These are phyloP conservation scores for Cordilura impudica DNA, from an alignment of 2,888 invertebrate species.

Conservation along the genomic window DNA sequence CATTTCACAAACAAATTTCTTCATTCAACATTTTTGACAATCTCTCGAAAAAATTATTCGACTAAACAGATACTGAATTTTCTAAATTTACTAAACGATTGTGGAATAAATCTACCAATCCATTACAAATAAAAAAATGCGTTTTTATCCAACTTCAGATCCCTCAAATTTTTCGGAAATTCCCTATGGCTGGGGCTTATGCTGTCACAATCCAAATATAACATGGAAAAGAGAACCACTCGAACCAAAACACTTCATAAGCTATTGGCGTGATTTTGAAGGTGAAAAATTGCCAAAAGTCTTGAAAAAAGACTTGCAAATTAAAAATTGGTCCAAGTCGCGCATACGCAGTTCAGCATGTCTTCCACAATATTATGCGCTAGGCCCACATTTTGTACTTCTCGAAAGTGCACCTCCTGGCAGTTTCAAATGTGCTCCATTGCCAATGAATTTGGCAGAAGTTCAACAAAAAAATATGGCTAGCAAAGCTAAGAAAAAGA, in stretches of 20 bases:
- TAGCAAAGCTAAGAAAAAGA: slow-evolving; percentile 1
- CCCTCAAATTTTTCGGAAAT: slow-evolving; percentile 66
- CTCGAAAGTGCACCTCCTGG: slow-evolving; percentile 66
- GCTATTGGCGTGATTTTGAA: slow-evolving; percentile 68
- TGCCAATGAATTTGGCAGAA: slow-evolving; percentile 68
- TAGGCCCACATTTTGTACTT: slow-evolving; percentile 69
- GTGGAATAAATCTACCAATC: too few relatives aligned
- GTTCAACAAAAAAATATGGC: too few relatives aligned
- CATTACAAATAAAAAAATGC: slow-evolving; percentile 61
- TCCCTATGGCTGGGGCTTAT: slow-evolving; percentile 64
- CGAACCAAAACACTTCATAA: slow-evolving; percentile 57
- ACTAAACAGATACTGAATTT: too few relatives aligned
- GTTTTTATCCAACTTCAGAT: slow-evolving; percentile 65
- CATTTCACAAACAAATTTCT: too few relatives aligned
- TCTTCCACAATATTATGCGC: slow-evolving; percentile 69
- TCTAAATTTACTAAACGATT: too few relatives aligned
- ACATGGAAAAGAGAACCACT: slow-evolving; percentile 66
- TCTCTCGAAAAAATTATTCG: too few relatives aligned
- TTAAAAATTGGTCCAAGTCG: slow-evolving; percentile 59
- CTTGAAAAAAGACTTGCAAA: slow-evolving; percentile 6
- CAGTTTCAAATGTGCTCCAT: slow-evolving; percentile 69
- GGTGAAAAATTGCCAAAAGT: slow-evolving; percentile 64
- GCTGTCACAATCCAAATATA: slow-evolving; percentile 62
- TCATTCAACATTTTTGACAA: too few relatives aligned
- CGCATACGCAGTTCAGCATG: slow-evolving; percentile 70